phyloP scores from a whole-genome alignment of 2,113 vertebrate species.

The Barbus barbus region DNA sequence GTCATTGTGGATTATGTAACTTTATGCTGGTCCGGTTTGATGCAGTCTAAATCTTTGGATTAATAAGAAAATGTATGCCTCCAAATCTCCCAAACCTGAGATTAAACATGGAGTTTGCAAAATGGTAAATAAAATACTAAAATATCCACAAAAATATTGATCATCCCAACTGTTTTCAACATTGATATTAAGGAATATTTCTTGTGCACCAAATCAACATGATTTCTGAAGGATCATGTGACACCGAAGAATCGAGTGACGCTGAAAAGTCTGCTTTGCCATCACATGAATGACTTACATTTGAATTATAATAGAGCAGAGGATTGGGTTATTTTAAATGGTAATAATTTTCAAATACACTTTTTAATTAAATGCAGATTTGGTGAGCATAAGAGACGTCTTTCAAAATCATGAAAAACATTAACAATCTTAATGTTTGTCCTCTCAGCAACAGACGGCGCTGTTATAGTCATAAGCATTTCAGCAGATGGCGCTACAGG shows the following conservation, averaged over 20 bases:
- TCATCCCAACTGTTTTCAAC: too few species aligned
- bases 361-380: too few species aligned
- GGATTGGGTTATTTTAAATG: too few species aligned
- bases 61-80: not conserved
- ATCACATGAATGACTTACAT: too few species aligned
- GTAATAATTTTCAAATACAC: too few species aligned
- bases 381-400: not conserved
- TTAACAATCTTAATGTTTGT: not conserved
- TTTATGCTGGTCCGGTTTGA: not conserved
- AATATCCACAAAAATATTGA: too few species aligned
- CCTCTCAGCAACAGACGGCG: constrained; percentile 4
- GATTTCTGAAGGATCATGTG: too few species aligned
- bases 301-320: too few species aligned
- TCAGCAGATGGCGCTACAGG: constrained; percentile 40
- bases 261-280: too few species aligned
- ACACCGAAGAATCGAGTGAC: too few species aligned
- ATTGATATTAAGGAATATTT: not conserved
- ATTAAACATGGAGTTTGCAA: not conserved
- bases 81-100: not conserved
- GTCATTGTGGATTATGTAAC: not conserved
- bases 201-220: not conserved
- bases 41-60: not conserved
- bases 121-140: not conserved
- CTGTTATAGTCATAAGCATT: not conserved
- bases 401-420: not conserved